Evolutionary conservation across 1,140 invertebrate species (phyloP), one percentile per base, ranked within the genome.

Genomic region (Drosophila carrolli): DNA sequence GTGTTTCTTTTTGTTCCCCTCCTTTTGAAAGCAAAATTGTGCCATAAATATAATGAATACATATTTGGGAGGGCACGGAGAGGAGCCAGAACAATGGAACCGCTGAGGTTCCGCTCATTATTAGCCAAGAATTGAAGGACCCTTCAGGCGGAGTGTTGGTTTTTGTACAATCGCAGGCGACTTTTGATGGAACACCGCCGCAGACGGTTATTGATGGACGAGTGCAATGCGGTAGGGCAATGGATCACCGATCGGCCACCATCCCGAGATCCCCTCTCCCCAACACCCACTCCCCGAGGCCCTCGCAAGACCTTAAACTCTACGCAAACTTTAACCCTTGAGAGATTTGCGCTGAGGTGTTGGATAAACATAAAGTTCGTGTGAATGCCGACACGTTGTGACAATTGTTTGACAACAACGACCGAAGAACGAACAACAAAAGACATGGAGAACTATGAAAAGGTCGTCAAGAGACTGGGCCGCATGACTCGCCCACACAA

Each of bases 321-420:
- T 66, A 46, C 46, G 32, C 62, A 77, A 77, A 70, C 74, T 77
- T 77, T 77, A 76, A 77, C 75, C 74, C 62, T 67, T 77, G 44
- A 10, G 37, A 75, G 48, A 75, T 65, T 46, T 66, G 68, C 48
- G 40, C 29, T 23, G 54, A 91, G 88, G 88, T 91, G 88, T 90
- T 84, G 80, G 47, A 77, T 79, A 74, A 91, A 91, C 88, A 91
- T 85, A 91, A 85, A 91, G 84, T 91, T 91, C 88, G 88, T 91
- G 88, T 91, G 88, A 91, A 91, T 91, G 73, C 88, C 89, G 80
- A 91, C 88, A 91, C 88, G 89, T 73, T 91, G 88, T 78, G 85
- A 89, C 85, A 89, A 89, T 81, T 89, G 84, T 83, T 88, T 88
- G 80, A 89, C 84, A 89, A 83, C 79, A 82, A 61, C 65, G 50